A percentile compares a stretch with the other conserved stretches of the same genome.
Evolutionary conservation across 2,113 vertebrate genomes (phyloP).

Genomic region (Misgurnus anguillicaudatus): DNA sequence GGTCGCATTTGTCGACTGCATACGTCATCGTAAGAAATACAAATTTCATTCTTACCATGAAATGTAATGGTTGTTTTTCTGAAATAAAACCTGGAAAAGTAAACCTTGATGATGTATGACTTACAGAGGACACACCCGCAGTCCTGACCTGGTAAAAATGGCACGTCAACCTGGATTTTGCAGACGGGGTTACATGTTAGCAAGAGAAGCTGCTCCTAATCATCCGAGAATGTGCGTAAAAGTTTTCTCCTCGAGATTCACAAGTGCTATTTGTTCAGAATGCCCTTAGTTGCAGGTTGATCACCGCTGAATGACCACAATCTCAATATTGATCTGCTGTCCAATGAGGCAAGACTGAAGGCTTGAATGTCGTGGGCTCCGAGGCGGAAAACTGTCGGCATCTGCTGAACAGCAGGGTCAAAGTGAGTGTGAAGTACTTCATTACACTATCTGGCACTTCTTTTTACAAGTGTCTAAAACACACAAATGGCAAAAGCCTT

Average conservation of each 20-base stretch:
- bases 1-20: too few relatives aligned
- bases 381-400: conserved; percentile 34
- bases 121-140: too few relatives aligned
- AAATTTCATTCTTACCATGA: too few relatives aligned
- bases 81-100: too few relatives aligned
- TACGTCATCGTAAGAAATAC: too few relatives aligned
- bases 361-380: conserved; percentile 34
- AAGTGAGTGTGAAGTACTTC: conserved; percentile 26
- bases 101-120: too few relatives aligned
- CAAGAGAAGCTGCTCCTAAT: too few relatives aligned
- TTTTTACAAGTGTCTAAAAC: not conserved
- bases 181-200: too few relatives aligned
- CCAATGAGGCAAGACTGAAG: conserved; percentile 42
- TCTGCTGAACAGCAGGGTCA: conserved; percentile 39
- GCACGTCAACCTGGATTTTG: too few relatives aligned
- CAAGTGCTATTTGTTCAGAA: conserved; percentile 45
- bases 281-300: conserved; percentile 37
- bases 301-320: conserved; percentile 37
- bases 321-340: conserved; percentile 47
- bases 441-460: conserved; percentile 25
- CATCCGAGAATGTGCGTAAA: too few relatives aligned
- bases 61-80: too few relatives aligned
- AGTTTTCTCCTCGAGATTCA: conserved; percentile 1
- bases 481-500: not conserved
- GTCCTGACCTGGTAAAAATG: too few relatives aligned